A percentile compares a stretch with the other conserved stretches of the same genome.
Conservation (phyloP, 23 tunicate species). For the Ascidia mentula region DNA sequence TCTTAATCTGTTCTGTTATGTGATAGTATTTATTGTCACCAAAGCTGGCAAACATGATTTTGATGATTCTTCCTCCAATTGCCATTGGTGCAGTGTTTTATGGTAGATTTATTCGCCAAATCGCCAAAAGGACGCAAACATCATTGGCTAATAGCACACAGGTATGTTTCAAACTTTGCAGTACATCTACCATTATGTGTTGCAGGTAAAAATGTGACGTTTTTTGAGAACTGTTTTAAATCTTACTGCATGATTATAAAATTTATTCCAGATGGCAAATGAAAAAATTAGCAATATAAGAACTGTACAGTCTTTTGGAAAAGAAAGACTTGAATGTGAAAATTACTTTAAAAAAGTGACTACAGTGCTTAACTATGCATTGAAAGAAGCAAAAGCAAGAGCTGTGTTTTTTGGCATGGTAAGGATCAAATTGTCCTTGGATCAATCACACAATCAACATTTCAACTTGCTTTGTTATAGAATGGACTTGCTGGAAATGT, state of each 20-base stretch:
- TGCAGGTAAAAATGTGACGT: too few species aligned
- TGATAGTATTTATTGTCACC: constrained; percentile 71
- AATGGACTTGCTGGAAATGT: constrained; percentile 66
- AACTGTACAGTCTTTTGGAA: constrained; percentile 68
- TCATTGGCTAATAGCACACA: constrained; percentile 57
- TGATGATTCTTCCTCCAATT: constrained; percentile 59
- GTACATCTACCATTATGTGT: too few species aligned
- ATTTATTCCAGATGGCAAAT: constrained; percentile 40
- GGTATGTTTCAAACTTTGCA: constrained; percentile 13
- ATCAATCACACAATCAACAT: too few species aligned
- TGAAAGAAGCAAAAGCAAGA: constrained; percentile 52
- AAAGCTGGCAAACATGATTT: constrained; percentile 46
- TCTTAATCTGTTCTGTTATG: background rate
- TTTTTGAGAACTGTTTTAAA: too few species aligned
- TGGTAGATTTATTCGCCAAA: constrained; percentile 54
- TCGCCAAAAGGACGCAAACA: constrained; percentile 51
- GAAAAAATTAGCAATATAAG: constrained; percentile 61
- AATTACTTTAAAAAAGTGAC: constrained; percentile 27
- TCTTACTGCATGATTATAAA: background rate
- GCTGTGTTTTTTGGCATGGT: constrained; percentile 71
- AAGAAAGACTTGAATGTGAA: constrained; percentile 33
- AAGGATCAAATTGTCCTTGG: background rate
- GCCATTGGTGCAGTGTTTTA: constrained; percentile 55
- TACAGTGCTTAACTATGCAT: constrained; percentile 26
- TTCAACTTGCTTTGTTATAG: constrained; percentile 6